Base-by-base conservation (phyloP, 2,888 invertebrate species). In the Drosophila limbata region DNA sequence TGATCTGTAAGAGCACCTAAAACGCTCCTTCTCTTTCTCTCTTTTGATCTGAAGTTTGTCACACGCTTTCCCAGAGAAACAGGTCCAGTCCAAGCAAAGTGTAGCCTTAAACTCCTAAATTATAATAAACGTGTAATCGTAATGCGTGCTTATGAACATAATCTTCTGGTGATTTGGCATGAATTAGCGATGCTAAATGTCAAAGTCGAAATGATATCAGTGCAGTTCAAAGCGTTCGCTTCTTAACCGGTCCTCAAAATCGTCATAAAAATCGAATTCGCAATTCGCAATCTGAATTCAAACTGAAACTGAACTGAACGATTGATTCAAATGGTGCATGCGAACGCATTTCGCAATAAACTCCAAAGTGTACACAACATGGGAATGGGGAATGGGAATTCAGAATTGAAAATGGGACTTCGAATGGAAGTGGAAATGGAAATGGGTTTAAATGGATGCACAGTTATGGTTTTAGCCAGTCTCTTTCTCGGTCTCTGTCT, bases 121-220 rank as follows among this genome's bases (percentile, higher is more conserved):
- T 90, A 91, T 79, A 89, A 90, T 91, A 90, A 90, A 90, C 87
- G 90, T 91, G 91, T 85, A 90, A 89, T 89, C 90, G 81, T 90
- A 90, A 90, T 90, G 89, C 84, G 90, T 81, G 89, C 86, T 84
- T 89, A 88, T 87, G 84, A 90, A 82, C 89, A 88, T 88, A 88
- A 89, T 91, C 89, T 79, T 68, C 78, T 73, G 82, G 91, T 87
- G 84, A 91, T 91, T 91, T 84, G 78, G 70, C 62, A 85, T 90
- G 80, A 90, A 88, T 88, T 90, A 90, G 89, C 79, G 89, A 79
- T 83, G 81, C 84, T 91, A 89, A 90, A 90, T 89, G 91, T 90
- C 90, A 90, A 39, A 63, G 71, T 45, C 44, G 60, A 59, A 81
- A 69, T 64, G 80, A 80, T 86, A 89, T 75, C 87, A 79, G 69